These are phyloP conservation scores for Orthonevra nobilis DNA, from an alignment of 2,888 invertebrate species.

Conservation along the genomic window DNA sequence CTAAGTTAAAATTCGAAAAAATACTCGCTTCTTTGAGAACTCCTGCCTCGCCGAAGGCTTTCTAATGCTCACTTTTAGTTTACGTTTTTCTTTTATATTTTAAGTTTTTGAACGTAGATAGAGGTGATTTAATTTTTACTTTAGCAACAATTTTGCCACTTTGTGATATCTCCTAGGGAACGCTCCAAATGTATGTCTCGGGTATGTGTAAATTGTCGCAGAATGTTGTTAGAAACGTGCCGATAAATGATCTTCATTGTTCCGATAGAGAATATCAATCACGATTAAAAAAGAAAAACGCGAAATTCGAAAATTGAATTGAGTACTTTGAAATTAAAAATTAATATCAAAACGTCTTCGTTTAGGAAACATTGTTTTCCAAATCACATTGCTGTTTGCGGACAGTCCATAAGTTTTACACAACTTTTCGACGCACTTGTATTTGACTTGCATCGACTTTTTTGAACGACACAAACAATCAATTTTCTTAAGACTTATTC, in stretches of 20 bases:
- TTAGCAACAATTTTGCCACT: slow-evolving; percentile 67
- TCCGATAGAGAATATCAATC: too few relatives aligned
- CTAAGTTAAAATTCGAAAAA: slow-evolving; percentile 53
- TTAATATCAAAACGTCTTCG: slow-evolving; percentile 41
- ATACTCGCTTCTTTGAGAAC: slow-evolving; percentile 1
- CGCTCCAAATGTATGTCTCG: slow-evolving; percentile 67
- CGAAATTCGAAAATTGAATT: too few relatives aligned
- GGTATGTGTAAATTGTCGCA: slow-evolving; percentile 63
- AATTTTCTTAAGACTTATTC: neutral
- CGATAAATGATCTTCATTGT: slow-evolving; percentile 78
- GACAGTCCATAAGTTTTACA: slow-evolving; percentile 3
- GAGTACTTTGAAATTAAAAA: too few relatives aligned
- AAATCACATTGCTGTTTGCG: slow-evolving; percentile 4
- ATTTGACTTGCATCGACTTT: too few relatives aligned
- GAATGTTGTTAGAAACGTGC: slow-evolving; percentile 65
- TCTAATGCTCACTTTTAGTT: slow-evolving; percentile 39
- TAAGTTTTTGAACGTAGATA: neutral
- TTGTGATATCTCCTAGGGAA: slow-evolving; percentile 59
- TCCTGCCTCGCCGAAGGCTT: slow-evolving; percentile 17
- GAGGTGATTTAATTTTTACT: too few relatives aligned
- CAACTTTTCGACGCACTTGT: neutral
- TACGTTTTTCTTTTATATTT: slow-evolving; percentile 23
- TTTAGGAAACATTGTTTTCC: slow-evolving; percentile 40
- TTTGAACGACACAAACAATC: too few relatives aligned
- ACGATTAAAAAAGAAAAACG: too few relatives aligned